Conservation (phyloP, 2,888 invertebrate genomes). For the Lasius platythorax region DNA sequence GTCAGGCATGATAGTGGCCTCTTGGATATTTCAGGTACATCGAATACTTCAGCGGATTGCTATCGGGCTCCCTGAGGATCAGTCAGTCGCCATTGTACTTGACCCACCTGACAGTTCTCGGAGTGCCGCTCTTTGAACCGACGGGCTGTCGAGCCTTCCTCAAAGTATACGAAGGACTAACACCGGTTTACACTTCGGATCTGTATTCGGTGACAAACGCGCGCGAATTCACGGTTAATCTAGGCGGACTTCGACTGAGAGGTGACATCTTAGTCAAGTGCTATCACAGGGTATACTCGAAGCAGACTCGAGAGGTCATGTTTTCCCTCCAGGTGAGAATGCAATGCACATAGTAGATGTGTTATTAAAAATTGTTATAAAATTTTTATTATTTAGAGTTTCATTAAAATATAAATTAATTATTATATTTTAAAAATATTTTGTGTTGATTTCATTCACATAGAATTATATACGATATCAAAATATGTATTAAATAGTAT, state of each 20-base stretch:
- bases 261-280: slow-evolving; percentile 97
- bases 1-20: background rate
- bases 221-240: slow-evolving; percentile 90
- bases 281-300: slow-evolving; percentile 90
- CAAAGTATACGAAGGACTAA: slow-evolving; percentile 96
- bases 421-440: background rate
- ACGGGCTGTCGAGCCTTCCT: slow-evolving; percentile 92
- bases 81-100: slow-evolving; percentile 95
- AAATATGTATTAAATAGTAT: background rate
- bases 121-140: slow-evolving; percentile 91
- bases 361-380: background rate
- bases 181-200: slow-evolving; percentile 95
- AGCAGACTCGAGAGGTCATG: slow-evolving; percentile 84
- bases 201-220: slow-evolving; percentile 87
- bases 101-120: slow-evolving; percentile 94
- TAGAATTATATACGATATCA: background rate
- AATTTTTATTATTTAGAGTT: background rate
- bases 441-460: background rate
- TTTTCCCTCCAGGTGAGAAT: slow-evolving; percentile 83
- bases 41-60: slow-evolving; percentile 95
- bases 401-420: background rate
- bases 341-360: background rate
- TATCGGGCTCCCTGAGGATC: slow-evolving; percentile 95
- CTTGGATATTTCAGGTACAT: slow-evolving; percentile 90
- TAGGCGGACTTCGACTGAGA: slow-evolving; percentile 91